Conservation (phyloP, 2,888 invertebrate genomes). For the Galerucella nymphaeae region DNA sequence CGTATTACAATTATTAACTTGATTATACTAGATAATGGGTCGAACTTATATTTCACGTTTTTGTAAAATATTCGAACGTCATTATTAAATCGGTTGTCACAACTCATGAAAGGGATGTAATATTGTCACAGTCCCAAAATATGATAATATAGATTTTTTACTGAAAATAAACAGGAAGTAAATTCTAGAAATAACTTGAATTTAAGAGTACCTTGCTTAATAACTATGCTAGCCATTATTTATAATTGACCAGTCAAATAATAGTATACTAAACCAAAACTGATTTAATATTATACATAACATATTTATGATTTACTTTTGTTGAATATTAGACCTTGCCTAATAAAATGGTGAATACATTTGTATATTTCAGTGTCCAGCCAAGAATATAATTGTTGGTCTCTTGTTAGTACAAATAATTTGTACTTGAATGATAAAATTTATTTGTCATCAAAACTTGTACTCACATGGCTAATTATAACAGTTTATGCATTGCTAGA, state of each 20-base stretch:
- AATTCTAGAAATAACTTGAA: neutral
- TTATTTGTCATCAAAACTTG: neutral
- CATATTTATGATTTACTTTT: neutral
- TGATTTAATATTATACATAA: neutral
- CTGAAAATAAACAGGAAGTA: neutral
- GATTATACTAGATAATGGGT: conserved; percentile 9
- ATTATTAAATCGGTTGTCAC: conserved; percentile 3
- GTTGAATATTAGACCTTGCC: neutral
- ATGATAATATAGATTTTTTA: neutral
- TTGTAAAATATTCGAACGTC: conserved; percentile 12
- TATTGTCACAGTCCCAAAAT: neutral
- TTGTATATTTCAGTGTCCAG: neutral
- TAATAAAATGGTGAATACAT: neutral
- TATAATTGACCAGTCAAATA: neutral
- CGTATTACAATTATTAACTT: conserved; percentile 20
- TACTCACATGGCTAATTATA: neutral
- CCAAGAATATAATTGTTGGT: neutral
- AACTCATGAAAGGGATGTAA: neutral
- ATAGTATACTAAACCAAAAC: neutral
- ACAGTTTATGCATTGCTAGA: neutral
- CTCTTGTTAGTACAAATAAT: neutral
- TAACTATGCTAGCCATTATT: neutral
- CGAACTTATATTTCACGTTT: conserved; percentile 5
- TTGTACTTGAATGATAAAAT: neutral
- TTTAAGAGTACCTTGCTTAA: neutral